These are phyloP conservation scores for Anoplophora glabripennis DNA, from an alignment of 1,140 invertebrate species.

Conservation along the genomic window DNA sequence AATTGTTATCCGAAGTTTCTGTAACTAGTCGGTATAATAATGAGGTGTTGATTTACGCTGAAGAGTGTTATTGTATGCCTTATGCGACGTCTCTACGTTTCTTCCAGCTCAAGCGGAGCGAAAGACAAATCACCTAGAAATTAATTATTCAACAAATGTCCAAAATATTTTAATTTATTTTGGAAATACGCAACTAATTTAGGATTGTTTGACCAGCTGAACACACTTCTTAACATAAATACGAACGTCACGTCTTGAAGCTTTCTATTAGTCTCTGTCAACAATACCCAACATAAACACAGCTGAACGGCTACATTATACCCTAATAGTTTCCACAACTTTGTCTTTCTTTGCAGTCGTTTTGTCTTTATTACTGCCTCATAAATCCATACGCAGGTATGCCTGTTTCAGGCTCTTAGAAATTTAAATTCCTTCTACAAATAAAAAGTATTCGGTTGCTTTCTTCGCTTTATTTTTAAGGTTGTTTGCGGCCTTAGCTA, in stretches of 20 bases:
- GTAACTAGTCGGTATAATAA: too few relatives aligned
- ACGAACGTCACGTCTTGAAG: constrained; percentile 28
- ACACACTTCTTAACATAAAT: constrained; percentile 33
- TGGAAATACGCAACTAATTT: constrained; percentile 10
- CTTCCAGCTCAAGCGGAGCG: too few relatives aligned
- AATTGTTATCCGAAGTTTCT: too few relatives aligned
- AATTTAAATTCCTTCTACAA: not conserved
- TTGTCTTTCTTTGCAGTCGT: constrained; percentile 20
- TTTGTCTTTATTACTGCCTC: constrained; percentile 22
- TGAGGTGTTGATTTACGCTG: too few relatives aligned
- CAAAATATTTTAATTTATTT: too few relatives aligned
- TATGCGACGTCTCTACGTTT: too few relatives aligned
- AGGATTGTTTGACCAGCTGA: constrained; percentile 28
- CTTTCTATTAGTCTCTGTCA: constrained; percentile 31
- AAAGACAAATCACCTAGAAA: too few relatives aligned
- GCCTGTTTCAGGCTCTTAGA: not conserved
- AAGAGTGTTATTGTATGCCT: too few relatives aligned
- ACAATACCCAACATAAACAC: constrained; percentile 26
- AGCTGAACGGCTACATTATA: constrained; percentile 27
- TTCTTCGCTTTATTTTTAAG: constrained; percentile 11
- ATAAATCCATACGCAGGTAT: constrained; percentile 17
- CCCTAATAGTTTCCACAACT: constrained; percentile 30
- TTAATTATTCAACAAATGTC: too few relatives aligned
- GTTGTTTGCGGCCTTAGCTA: too few relatives aligned
- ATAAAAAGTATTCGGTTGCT: constrained; percentile 1